These are phyloP conservation scores for Colletes collaris DNA, from an alignment of 2,888 invertebrate species.

Conservation along the genomic window DNA sequence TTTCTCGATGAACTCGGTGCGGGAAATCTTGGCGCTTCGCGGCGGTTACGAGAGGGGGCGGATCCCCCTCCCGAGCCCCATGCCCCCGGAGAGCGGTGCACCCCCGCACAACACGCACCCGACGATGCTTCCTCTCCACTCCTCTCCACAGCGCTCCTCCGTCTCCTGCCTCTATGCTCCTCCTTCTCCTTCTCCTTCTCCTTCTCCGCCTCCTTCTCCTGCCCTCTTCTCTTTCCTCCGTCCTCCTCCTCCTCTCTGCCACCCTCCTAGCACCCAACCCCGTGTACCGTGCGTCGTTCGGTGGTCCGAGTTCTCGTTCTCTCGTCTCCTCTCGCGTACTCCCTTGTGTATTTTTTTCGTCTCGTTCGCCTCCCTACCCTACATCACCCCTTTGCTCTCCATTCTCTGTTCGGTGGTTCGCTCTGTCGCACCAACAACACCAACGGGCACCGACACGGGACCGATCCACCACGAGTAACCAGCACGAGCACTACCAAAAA, in stretches of 20 bases:
- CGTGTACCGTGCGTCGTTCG: constrained; percentile 30
- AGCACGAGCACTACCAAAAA: constrained; percentile 50
- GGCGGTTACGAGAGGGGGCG: constrained; percentile 86
- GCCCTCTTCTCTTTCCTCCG: constrained; percentile 18
- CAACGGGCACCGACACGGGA: constrained; percentile 41
- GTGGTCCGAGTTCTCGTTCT: constrained; percentile 21
- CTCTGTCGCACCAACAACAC: constrained; percentile 29
- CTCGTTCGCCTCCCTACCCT: background rate
- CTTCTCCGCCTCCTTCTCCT: constrained; percentile 49
- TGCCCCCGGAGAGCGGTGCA: constrained; percentile 82
- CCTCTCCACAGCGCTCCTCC: constrained; percentile 55
- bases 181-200: constrained; percentile 52
- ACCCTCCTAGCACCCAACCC: constrained; percentile 32
- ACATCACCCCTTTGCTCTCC: background rate
- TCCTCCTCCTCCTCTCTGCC: constrained; percentile 44
- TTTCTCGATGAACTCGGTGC: constrained; percentile 98
- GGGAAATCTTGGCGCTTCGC: constrained; percentile 95
- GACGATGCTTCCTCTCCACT: constrained; percentile 67
- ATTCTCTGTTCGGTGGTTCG: constrained; percentile 1
- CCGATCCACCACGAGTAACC: constrained; percentile 55
- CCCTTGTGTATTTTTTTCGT: constrained; percentile 11
- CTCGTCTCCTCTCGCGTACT: constrained; percentile 20
- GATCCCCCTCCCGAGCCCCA: constrained; percentile 87
- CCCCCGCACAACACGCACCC: constrained; percentile 77
- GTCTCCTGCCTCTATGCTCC: constrained; percentile 23